Evolutionary conservation across 2,797 vertebrate species (phyloP).

Genomic region (Cuniculus paca): DNA sequence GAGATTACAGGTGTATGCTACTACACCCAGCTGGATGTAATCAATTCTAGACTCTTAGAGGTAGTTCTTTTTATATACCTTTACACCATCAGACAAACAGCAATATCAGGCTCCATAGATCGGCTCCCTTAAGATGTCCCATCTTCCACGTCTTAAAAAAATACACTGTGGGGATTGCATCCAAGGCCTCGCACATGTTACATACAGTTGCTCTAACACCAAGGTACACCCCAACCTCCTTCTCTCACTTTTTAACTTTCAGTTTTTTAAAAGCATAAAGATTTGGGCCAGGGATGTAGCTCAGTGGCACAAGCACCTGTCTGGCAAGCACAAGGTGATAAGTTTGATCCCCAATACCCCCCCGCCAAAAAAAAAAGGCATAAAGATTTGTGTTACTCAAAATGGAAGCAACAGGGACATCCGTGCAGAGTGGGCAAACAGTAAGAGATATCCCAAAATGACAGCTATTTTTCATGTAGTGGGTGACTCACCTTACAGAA

Average conservation of each 20-base stretch:
- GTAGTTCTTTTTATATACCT: neutral
- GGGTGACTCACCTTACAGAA: neutral
- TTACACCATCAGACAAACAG: neutral
- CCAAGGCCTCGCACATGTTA: neutral
- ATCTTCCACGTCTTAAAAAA: neutral
- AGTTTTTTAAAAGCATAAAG: constrained; percentile 38
- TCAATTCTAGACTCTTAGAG: neutral
- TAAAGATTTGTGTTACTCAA: constrained; percentile 53
- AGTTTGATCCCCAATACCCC: no score
- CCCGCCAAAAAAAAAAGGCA: neutral
- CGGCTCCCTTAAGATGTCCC: neutral
- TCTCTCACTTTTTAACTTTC: constrained; percentile 14
- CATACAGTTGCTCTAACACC: neutral
- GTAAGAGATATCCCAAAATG: constrained; percentile 26
- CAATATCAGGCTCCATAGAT: neutral
- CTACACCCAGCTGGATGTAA: neutral
- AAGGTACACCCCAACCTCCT: neutral
- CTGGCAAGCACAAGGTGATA: no score
- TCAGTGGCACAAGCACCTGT: no score
- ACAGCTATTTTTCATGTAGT: constrained; percentile 44
- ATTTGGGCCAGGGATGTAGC: neutral
- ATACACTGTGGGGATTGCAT: neutral
- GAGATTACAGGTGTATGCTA: neutral
- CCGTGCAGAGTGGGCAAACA: neutral
- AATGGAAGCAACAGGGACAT: constrained; percentile 6